Evolutionary conservation across 1,140 invertebrate species (phyloP).

Genomic region (Ectropis grisescens): DNA sequence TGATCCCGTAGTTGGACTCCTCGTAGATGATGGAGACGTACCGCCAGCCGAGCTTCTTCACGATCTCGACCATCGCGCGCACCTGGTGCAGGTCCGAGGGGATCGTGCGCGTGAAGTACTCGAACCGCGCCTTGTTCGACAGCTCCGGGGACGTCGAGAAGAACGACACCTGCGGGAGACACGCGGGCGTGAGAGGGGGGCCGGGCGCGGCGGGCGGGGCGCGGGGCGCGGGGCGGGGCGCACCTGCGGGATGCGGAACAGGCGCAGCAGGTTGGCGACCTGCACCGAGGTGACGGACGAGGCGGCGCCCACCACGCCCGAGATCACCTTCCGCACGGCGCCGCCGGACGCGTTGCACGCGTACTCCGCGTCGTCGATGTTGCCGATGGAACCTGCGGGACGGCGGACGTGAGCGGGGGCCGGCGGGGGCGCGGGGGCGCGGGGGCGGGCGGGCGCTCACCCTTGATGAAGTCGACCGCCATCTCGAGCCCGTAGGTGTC

Average conservation of each 20-base stretch:
- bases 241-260: conserved; percentile 54
- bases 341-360: conserved; percentile 84
- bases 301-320: conserved; percentile 84
- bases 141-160: conserved; percentile 96
- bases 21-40: conserved; percentile 97
- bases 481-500: conserved; percentile 96
- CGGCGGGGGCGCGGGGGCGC: too few relatives aligned
- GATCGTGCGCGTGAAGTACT: conserved; percentile 95
- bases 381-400: conserved; percentile 90
- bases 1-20: conserved; percentile 96
- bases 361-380: conserved; percentile 91
- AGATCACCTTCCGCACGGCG: conserved; percentile 87
- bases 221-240: conserved; percentile 68
- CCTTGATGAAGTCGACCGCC: conserved; percentile 97
- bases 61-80: conserved; percentile 94
- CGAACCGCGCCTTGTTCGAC: conserved; percentile 95
- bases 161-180: conserved; percentile 97
- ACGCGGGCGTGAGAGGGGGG: conserved; percentile 14
- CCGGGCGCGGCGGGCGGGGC: conserved; percentile 51
- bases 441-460: conserved; percentile 68
- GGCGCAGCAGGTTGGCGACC: conserved; percentile 90
- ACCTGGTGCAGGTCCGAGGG: conserved; percentile 96
- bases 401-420: neutral
- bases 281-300: conserved; percentile 96
- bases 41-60: conserved; percentile 93